Evolutionary conservation across 2,797 vertebrate genomes (phyloP).

Genomic region (Xenentodon cancila): DNA sequence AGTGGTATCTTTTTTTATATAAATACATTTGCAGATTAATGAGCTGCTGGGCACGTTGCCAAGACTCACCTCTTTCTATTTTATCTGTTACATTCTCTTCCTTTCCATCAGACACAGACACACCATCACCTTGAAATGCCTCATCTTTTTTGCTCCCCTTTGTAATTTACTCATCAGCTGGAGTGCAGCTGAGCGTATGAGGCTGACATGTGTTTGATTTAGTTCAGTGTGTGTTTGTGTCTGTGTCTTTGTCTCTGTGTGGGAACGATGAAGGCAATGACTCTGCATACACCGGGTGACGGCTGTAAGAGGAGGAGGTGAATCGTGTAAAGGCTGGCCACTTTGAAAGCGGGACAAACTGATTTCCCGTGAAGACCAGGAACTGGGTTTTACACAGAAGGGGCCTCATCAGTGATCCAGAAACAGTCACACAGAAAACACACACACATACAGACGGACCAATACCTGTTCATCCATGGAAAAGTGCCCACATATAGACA

Average conservation of each 20-base stretch:
- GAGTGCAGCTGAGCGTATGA: slow-evolving; percentile 30
- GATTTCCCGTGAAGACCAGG: slow-evolving; percentile 72
- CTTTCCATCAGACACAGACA: slow-evolving; percentile 11
- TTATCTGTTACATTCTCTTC: slow-evolving; percentile 7
- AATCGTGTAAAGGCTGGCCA: slow-evolving; percentile 66
- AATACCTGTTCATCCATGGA: slow-evolving; percentile 4
- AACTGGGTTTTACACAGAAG: slow-evolving; percentile 41
- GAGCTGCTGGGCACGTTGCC: slow-evolving; percentile 56
- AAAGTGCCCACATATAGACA: too few species aligned
- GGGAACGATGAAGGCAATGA: slow-evolving; percentile 24
- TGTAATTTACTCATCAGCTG: slow-evolving; percentile 58
- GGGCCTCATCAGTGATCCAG: slow-evolving; percentile 47
- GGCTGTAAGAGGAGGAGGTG: slow-evolving; percentile 55
- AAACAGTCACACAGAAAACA: slow-evolving; percentile 27
- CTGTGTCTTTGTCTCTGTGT: slow-evolving; percentile 8
- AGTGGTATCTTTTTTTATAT: slow-evolving; percentile 38
- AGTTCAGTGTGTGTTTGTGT: slow-evolving; percentile 16
- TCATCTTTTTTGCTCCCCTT: slow-evolving; percentile 33
- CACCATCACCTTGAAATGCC: slow-evolving; percentile 27
- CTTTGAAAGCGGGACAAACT: slow-evolving; percentile 65
- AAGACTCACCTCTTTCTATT: slow-evolving; percentile 32
- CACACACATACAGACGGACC: slow-evolving; percentile 2
- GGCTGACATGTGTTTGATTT: slow-evolving; percentile 45
- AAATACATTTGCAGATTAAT: slow-evolving; percentile 68
- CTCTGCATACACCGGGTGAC: slow-evolving; percentile 41